Conservation (phyloP, 2,888 invertebrate species). For the Ommatoiulus sabulosus region DNA sequence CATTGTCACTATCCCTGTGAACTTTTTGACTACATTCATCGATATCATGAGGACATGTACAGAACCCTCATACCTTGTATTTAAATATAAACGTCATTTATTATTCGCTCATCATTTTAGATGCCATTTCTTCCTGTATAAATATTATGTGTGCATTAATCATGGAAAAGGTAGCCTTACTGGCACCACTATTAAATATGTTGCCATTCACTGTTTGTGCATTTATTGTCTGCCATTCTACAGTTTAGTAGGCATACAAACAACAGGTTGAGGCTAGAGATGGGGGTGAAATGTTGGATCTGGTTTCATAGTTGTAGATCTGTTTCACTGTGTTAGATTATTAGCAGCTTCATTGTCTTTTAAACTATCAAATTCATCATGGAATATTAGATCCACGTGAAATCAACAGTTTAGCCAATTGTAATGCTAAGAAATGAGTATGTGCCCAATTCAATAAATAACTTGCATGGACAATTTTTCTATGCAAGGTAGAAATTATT, state of each 20-base stretch:
- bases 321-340: too few relatives aligned
- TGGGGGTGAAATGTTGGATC: too few relatives aligned
- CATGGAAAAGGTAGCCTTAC: background rate
- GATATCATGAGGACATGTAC: background rate
- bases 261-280: too few relatives aligned
- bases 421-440: too few relatives aligned
- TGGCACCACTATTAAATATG: background rate
- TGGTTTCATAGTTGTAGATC: too few relatives aligned
- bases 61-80: background rate
- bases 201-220: background rate
- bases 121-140: background rate
- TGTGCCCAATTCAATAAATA: too few relatives aligned
- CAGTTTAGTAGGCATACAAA: background rate
- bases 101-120: background rate
- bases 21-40: background rate
- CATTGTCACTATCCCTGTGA: background rate
- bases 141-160: conserved; percentile 1
- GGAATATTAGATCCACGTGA: too few relatives aligned
- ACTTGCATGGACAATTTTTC: too few relatives aligned
- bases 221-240: background rate
- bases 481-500: too few relatives aligned
- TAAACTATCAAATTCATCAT: too few relatives aligned
- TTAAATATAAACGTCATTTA: background rate
- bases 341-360: too few relatives aligned
- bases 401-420: too few relatives aligned